Evolutionary conservation across 2,888 invertebrate species (phyloP).

Genomic region (Pheosia tremula): DNA sequence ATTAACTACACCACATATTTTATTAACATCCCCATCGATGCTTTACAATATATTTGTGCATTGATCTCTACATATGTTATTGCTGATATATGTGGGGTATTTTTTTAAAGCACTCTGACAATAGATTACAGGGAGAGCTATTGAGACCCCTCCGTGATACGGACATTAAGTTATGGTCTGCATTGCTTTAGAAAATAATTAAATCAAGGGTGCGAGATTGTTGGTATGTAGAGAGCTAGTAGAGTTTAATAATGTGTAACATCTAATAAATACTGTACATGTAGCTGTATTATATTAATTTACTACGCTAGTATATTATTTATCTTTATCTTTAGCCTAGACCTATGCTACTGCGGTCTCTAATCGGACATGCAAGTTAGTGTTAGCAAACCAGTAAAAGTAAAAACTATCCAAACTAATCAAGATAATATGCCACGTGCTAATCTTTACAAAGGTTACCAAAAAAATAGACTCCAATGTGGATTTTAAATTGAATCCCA

Average conservation of each 20-base stretch:
- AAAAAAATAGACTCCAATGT: too few relatives aligned
- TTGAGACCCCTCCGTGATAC: constrained; percentile 9
- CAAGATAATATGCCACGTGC: too few relatives aligned
- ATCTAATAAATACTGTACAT: neutral
- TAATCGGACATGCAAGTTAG: too few relatives aligned
- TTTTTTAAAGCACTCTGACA: constrained; percentile 21
- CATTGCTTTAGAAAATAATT: neutral
- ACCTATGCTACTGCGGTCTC: too few relatives aligned
- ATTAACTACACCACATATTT: constrained; percentile 15
- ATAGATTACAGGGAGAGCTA: constrained; percentile 17
- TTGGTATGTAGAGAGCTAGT: neutral
- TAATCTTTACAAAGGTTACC: too few relatives aligned
- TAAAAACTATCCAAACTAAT: too few relatives aligned
- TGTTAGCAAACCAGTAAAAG: too few relatives aligned
- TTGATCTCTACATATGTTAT: constrained; percentile 27
- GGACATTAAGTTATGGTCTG: constrained; percentile 23
- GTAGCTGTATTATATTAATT: neutral
- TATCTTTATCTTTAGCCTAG: too few relatives aligned
- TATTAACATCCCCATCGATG: constrained; percentile 14
- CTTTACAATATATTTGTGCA: constrained; percentile 13
- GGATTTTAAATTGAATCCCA: too few relatives aligned
- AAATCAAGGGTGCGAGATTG: constrained; percentile 4
- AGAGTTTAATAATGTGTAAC: neutral
- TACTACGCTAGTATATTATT: neutral
- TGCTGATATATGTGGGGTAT: constrained; percentile 25